Evolutionary conservation across 53 echinoderm and acorn worm species (phyloP).

Genomic region (Arbacia lixula): DNA sequence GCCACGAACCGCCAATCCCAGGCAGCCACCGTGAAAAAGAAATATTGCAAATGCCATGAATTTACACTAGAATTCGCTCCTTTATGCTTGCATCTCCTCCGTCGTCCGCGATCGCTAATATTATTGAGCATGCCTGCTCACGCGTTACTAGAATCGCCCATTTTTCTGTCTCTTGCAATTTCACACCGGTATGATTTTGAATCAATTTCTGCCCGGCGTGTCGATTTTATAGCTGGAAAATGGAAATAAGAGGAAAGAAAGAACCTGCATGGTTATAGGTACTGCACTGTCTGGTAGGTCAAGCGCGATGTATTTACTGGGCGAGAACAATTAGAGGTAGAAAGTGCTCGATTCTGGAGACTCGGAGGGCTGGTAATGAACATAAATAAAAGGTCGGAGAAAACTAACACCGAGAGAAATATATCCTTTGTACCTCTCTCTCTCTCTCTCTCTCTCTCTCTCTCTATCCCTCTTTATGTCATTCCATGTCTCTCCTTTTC

Average conservation of each 20-base stretch:
- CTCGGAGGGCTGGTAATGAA: slow-evolving; percentile 28
- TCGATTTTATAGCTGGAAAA: slow-evolving; percentile 46
- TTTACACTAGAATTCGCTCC: slow-evolving; percentile 58
- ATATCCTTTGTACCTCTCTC: background rate
- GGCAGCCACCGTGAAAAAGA: slow-evolving; percentile 48
- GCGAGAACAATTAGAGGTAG: slow-evolving; percentile 54
- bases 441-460: background rate
- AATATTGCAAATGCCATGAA: slow-evolving; percentile 59
- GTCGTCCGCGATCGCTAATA: slow-evolving; percentile 48
- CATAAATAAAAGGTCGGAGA: slow-evolving; percentile 20
- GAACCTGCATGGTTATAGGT: slow-evolving; percentile 34
- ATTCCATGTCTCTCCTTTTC: too few species aligned
- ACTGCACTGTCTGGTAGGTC: slow-evolving; percentile 61
- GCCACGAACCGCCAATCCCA: slow-evolving; percentile 33
- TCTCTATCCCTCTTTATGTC: too few species aligned
- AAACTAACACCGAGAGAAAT: slow-evolving; percentile 17
- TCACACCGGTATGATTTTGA: slow-evolving; percentile 62
- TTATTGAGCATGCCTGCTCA: slow-evolving; percentile 51
- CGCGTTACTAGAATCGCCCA: slow-evolving; percentile 53
- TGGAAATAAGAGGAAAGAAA: background rate
- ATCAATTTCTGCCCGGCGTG: slow-evolving; percentile 58
- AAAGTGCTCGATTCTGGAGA: slow-evolving; percentile 50
- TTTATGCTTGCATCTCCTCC: slow-evolving; percentile 14
- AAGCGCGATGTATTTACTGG: slow-evolving; percentile 48
- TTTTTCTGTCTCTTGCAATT: slow-evolving; percentile 55